Evolutionary conservation across 2,113 vertebrate genomes (phyloP).

Genomic region (Rhegmatorhina hoffmannsi): DNA sequence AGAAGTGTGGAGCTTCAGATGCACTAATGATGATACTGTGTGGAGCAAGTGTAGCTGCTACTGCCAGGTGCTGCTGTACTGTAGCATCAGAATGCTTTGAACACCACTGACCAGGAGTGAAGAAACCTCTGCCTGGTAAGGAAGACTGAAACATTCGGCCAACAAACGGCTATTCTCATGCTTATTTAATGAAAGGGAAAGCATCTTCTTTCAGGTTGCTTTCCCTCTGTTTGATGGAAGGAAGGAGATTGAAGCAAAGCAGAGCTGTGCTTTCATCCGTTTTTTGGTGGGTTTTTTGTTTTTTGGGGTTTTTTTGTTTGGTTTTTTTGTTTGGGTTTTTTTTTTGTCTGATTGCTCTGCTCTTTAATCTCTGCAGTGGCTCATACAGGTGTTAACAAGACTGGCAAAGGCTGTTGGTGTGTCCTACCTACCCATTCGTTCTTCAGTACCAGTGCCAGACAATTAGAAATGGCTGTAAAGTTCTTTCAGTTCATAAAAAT

Average conservation of each 20-base stretch:
- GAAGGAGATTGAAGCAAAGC: not conserved
- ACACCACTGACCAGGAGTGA: not conserved
- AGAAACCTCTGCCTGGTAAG: not conserved
- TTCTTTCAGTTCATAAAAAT: constrained; percentile 34
- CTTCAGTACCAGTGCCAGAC: constrained; percentile 17
- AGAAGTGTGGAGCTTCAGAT: not conserved
- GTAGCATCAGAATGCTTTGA: not conserved
- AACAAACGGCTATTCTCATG: not conserved
- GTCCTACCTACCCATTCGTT: not conserved
- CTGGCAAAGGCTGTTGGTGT: not conserved
- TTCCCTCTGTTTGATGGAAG: not conserved
- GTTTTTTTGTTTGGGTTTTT: not conserved
- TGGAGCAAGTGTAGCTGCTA: not conserved
- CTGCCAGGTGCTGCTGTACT: not conserved
- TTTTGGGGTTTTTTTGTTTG: too few relatives aligned
- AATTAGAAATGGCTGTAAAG: constrained; percentile 6
- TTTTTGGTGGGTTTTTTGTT: too few relatives aligned
- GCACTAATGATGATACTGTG: not conserved
- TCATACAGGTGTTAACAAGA: not conserved
- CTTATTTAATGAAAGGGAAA: not conserved
- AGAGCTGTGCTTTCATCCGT: not conserved
- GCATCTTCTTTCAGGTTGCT: not conserved
- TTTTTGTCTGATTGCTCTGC: not conserved
- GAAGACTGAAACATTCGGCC: not conserved
- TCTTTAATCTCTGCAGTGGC: not conserved